A percentile compares a stretch with the other conserved stretches of the same genome.
Evolutionary conservation across 2,888 invertebrate genomes (phyloP).

Genomic region (Drosophila aldrichi): DNA sequence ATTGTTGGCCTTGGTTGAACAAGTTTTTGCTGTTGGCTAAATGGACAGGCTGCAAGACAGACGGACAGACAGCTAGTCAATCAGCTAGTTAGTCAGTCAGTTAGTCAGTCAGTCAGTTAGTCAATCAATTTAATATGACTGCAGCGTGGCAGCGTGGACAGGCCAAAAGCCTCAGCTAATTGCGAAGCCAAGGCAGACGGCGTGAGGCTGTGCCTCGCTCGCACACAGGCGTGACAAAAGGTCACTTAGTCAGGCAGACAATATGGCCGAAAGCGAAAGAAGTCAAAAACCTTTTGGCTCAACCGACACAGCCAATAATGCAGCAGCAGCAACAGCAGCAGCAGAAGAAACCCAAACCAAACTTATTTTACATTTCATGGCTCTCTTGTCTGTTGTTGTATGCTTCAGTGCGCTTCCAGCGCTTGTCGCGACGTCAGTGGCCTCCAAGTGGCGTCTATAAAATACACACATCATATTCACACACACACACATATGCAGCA

Average conservation of each 20-base stretch:
- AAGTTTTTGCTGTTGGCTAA: slow-evolving; percentile 37
- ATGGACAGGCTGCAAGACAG: slow-evolving; percentile 24
- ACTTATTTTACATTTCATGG: slow-evolving; percentile 55
- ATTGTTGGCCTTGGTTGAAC: slow-evolving; percentile 64
- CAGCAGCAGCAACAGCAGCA: slow-evolving; percentile 1
- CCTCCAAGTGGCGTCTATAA: slow-evolving; percentile 58
- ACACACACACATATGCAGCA: slow-evolving; percentile 4
- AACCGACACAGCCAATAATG: slow-evolving; percentile 59
- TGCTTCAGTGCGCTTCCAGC: slow-evolving; percentile 65
- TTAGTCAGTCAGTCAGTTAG: slow-evolving; percentile 36
- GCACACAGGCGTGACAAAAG: slow-evolving; percentile 27
- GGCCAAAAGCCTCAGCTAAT: slow-evolving; percentile 42
- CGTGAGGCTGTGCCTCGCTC: background rate
- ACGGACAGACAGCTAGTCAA: slow-evolving; percentile 30
- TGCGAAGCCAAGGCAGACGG: slow-evolving; percentile 12
- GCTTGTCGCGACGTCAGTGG: slow-evolving; percentile 65
- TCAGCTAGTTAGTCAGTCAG: slow-evolving; percentile 39
- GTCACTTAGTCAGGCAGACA: slow-evolving; percentile 20
- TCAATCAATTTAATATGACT: slow-evolving; percentile 41
- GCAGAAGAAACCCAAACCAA: slow-evolving; percentile 10
- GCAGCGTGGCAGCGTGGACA: slow-evolving; percentile 14
- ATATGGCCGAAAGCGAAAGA: slow-evolving; percentile 32
- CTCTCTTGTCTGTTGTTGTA: slow-evolving; percentile 37
- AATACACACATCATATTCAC: background rate
- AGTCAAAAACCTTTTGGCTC: slow-evolving; percentile 58